Percentiles rank a stretch among this genome's conserved stretches.
phyloP scores from a whole-genome alignment of 1,140 invertebrate species.

The Habropoda laboriosa region DNA sequence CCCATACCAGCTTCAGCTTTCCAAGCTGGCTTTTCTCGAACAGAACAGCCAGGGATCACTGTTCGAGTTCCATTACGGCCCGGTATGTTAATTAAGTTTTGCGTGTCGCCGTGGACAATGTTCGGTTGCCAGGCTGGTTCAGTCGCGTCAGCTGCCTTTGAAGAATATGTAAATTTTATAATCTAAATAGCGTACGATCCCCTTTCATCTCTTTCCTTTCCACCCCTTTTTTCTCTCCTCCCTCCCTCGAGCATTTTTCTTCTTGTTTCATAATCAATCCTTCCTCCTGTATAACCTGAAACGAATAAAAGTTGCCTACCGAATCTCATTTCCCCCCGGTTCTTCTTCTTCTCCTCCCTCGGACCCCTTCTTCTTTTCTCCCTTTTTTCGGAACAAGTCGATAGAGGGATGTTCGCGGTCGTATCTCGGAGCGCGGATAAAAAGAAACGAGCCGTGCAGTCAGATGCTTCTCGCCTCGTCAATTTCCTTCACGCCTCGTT shows the following conservation, averaged over 20 bases:
- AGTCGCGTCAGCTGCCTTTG: background rate
- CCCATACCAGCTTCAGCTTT: constrained; percentile 12
- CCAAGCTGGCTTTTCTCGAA: background rate
- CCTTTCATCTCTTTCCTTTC: background rate
- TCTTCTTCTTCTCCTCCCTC: no score
- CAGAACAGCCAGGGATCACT: background rate
- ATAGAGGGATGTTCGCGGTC: background rate
- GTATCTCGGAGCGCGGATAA: background rate
- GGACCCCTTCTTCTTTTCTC: no score
- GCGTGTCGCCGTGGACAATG: background rate
- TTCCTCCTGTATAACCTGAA: background rate
- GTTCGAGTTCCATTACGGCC: constrained; percentile 15
- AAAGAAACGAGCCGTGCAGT: background rate
- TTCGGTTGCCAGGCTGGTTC: no score
- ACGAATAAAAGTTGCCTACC: background rate
- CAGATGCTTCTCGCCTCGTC: background rate
- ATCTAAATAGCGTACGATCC: background rate
- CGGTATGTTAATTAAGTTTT: constrained; percentile 16
- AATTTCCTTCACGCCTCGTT: background rate
- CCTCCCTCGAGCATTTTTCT: no score
- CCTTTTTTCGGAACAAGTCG: background rate
- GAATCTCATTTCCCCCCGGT: constrained; percentile 1
- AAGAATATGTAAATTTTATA: background rate
- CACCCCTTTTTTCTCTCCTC: background rate
- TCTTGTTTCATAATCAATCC: no score